Evolutionary conservation across 2,113 vertebrate genomes (phyloP).

Genomic region (Mesoclemmys tuberculata): DNA sequence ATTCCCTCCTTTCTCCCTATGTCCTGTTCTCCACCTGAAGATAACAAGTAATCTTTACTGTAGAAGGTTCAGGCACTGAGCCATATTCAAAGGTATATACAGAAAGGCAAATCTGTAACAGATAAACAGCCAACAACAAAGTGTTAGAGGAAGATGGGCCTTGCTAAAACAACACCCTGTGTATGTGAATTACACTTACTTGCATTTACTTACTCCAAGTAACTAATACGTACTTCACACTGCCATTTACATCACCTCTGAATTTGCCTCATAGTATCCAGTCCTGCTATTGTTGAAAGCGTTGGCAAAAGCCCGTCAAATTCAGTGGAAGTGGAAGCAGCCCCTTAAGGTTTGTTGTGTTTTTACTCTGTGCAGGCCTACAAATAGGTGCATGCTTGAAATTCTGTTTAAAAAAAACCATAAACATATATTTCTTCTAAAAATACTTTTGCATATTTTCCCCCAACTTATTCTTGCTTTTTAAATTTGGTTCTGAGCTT

Average conservation of each 20-base stretch:
- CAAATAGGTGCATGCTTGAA: conserved; percentile 31
- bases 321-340: background rate
- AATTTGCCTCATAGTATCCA: background rate
- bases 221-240: background rate
- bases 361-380: background rate
- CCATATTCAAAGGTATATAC: background rate
- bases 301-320: background rate
- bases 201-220: background rate
- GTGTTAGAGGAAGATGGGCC: background rate
- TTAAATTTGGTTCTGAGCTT: conserved; percentile 49
- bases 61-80: background rate
- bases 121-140: background rate
- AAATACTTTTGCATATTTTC: conserved; percentile 45
- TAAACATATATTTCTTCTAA: conserved; percentile 59
- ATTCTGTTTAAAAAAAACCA: conserved; percentile 27
- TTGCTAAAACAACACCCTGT: background rate
- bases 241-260: background rate
- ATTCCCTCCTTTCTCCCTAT: background rate
- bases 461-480: conserved; percentile 38
- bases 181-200: background rate
- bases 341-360: background rate
- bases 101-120: background rate
- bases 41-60: background rate
- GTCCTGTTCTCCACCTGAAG: background rate
- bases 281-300: background rate